Conservation (phyloP, 2,888 invertebrate species). For the Tipula vernalis region DNA sequence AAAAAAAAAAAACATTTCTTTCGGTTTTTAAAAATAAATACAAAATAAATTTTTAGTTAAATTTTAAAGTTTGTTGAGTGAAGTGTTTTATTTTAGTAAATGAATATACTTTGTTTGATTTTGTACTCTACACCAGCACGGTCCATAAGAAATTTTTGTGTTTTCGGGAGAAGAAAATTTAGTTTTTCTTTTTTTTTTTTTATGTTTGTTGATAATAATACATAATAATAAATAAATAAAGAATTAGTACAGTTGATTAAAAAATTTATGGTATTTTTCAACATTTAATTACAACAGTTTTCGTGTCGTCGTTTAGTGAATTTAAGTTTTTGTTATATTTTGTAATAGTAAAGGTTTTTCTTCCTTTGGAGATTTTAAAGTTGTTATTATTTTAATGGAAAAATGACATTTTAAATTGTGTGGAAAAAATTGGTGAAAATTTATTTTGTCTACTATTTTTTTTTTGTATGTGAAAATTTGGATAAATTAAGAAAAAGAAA, state of each 20-base stretch:
- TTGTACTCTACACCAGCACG: background rate
- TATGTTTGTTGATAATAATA: background rate
- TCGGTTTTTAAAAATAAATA: background rate
- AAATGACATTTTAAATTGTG: background rate
- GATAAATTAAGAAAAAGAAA: background rate
- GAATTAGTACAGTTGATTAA: background rate
- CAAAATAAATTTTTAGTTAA: background rate
- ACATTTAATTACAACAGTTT: background rate
- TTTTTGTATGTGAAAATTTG: background rate
- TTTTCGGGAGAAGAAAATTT: background rate
- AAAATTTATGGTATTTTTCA: background rate
- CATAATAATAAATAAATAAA: background rate
- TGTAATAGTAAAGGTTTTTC: background rate
- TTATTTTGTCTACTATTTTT: background rate
- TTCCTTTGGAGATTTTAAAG: background rate
- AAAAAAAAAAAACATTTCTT: background rate
- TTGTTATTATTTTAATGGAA: background rate
- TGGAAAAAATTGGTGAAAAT: background rate
- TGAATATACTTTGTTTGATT: background rate
- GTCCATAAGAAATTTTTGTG: background rate
- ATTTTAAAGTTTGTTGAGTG: background rate
- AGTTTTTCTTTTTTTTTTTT: background rate
- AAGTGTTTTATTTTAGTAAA: background rate
- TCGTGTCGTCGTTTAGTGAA: background rate
- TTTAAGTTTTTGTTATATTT: background rate